Evolutionary conservation across 2,888 invertebrate genomes (phyloP).

Genomic region (Apocheima hispidaria): DNA sequence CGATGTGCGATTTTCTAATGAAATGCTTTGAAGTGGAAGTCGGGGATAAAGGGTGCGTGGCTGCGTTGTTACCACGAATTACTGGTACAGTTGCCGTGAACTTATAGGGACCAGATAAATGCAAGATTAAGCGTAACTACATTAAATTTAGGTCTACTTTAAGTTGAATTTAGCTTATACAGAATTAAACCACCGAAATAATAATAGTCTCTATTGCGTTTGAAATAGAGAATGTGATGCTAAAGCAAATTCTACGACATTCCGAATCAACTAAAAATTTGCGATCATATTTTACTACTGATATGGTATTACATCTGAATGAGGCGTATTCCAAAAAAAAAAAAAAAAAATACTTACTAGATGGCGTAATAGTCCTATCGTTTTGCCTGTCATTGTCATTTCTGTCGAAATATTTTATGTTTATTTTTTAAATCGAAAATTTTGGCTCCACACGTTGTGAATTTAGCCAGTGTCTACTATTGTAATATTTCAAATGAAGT

Average conservation of each 20-base stretch:
- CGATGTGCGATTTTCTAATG: constrained; percentile 32
- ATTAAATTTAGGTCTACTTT: not conserved
- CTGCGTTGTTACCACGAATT: constrained; percentile 15
- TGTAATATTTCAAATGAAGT: no score
- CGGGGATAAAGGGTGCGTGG: constrained; percentile 19
- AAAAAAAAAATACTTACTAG: no score
- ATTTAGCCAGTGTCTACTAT: no score
- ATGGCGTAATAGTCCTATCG: no score
- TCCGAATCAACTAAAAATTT: constrained; percentile 1
- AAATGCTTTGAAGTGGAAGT: constrained; percentile 20
- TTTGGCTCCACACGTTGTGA: no score
- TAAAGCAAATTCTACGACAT: not conserved
- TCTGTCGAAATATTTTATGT: no score
- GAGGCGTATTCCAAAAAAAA: no score
- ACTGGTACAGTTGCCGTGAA: not conserved
- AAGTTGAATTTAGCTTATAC: not conserved
- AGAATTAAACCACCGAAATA: not conserved
- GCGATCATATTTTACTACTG: not conserved
- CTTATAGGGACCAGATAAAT: not conserved
- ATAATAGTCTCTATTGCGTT: not conserved
- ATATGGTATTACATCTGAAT: not conserved
- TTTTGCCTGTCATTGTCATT: no score
- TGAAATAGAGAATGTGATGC: no score
- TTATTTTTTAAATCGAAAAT: no score
- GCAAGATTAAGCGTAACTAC: not conserved